Evolutionary conservation across 2,797 vertebrate species (phyloP).

Genomic region (Corythornis leucogaster): DNA sequence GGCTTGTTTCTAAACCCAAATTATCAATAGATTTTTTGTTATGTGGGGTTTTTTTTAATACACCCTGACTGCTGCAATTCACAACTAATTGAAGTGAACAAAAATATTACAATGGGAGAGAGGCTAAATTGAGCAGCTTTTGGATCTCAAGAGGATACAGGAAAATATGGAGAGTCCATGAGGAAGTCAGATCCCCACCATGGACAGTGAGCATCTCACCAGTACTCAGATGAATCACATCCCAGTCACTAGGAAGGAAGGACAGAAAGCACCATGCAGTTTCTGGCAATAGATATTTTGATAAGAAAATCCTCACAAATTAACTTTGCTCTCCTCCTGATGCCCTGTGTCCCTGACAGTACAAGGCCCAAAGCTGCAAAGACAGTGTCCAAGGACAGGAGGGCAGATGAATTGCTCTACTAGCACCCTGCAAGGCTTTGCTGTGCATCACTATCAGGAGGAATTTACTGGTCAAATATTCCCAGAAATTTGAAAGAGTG

Average conservation of each 20-base stretch:
- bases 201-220: rapidly evolving
- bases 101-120: neutral
- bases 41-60: neutral
- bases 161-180: rapidly evolving
- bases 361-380: neutral
- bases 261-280: neutral
- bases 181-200: neutral
- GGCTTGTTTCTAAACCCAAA: neutral
- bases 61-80: neutral
- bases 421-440: neutral
- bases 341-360: neutral
- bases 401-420: neutral
- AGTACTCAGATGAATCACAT: neutral
- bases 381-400: neutral
- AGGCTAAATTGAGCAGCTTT: neutral
- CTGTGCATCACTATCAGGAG: rapidly evolving
- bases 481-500: neutral
- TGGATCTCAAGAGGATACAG: neutral
- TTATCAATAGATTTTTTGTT: neutral
- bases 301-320: neutral
- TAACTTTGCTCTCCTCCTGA: neutral
- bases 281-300: neutral
- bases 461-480: neutral
- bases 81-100: neutral
- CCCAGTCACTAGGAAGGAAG: neutral